Evolutionary conservation across 2,888 invertebrate species (phyloP), one percentile per base, ranked within the genome.

Genomic region (Hemithea aestivaria): DNA sequence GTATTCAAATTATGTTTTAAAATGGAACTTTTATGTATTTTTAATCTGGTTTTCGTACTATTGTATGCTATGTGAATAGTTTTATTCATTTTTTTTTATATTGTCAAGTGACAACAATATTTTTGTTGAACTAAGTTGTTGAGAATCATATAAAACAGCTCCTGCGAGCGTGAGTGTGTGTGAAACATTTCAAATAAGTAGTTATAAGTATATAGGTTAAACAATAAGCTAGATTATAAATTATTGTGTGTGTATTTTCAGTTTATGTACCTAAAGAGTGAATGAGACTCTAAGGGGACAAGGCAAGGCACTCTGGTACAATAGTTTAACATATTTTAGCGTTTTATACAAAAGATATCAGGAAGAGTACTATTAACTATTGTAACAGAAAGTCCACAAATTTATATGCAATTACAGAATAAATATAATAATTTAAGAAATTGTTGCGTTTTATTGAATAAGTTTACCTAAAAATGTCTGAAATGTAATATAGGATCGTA

Each of bases 341-440:
- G 67, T 85, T 85, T 85, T 83, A 83, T 84, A 83, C 82, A 77
- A 80, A 63, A 59, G 62, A 81, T 83, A 81, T 81, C 82, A 81
- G 69, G 62, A 74, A 79, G 75, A 82, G 73, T 79, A 83, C 81
- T 83, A 84, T 83, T 83, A 80, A 83, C 81, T 83, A 84, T 83
- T 83, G 81, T 83, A 82, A 84, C 83, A 82, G 83, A 77, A 85
- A 84, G 85, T 87, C 84, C 87, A 85, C 84, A 84, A 81, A 84
- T 85, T 87, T 85, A 80, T 84, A 87, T 85, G 84, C 83, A 83
- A 82, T 81, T 78, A n/a, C 75, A 83, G 65, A 84, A 82, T 83
- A 83, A 85, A 80, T 84, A 79, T 75, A 81, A 81, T 83, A 82
- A 83, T 81, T 78, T 85, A 85, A 84, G 83, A 74, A 57, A 58